These are phyloP conservation scores for Caenorhabditis afra DNA, from an alignment of 2,888 invertebrate genomes.

Conservation along the genomic window DNA sequence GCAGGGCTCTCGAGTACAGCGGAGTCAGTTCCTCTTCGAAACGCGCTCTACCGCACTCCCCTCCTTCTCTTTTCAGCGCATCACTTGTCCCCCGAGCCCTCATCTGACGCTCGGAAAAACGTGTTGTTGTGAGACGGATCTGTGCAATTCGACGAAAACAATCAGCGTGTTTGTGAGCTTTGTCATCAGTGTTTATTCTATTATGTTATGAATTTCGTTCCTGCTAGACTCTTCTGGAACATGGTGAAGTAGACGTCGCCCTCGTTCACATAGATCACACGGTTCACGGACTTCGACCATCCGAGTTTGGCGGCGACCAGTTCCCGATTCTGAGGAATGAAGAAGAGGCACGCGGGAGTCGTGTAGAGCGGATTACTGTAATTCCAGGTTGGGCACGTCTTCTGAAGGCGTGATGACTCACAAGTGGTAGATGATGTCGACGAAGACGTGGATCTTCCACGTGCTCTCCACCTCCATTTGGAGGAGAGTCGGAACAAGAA, in stretches of 20 bases:
- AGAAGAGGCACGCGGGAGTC: conserved; percentile 12
- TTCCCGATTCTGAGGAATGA: conserved; percentile 9
- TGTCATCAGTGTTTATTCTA: not conserved
- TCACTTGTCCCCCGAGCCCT: conserved; percentile 21
- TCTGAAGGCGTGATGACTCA: conserved; percentile 5
- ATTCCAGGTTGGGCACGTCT: not conserved
- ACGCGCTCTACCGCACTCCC: too few relatives aligned
- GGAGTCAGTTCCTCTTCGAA: conserved; percentile 5
- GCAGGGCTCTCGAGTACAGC: conserved; percentile 16
- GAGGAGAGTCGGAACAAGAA: not conserved
- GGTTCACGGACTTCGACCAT: not conserved
- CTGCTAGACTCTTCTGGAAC: conserved; percentile 8
- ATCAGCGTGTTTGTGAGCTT: not conserved
- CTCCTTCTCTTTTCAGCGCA: conserved; percentile 8
- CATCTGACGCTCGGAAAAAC: conserved; percentile 17
- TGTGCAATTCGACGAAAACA: conserved; percentile 1
- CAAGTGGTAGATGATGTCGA: conserved; percentile 15
- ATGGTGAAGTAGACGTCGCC: conserved; percentile 21
- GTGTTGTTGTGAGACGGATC: conserved; percentile 21
- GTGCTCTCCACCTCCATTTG: not conserved
- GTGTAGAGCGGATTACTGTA: conserved; percentile 14
- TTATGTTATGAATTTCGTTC: not conserved
- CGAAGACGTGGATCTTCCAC: not conserved
- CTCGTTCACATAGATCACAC: not conserved
- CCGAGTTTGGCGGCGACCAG: not conserved